Evolutionary conservation across 2,888 invertebrate genomes (phyloP).

Genomic region (Nymphalis c-album): DNA sequence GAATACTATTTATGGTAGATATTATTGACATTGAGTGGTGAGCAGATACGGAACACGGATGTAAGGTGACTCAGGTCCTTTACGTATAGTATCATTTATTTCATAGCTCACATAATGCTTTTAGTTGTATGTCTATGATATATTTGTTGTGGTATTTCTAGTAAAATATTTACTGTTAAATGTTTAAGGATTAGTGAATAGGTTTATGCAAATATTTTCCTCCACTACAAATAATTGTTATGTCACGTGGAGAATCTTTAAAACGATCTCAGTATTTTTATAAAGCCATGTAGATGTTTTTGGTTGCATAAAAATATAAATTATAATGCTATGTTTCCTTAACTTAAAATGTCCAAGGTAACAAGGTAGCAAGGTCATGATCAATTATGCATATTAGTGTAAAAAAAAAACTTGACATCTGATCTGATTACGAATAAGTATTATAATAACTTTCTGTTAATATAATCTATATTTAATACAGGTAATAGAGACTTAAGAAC

Average conservation of each 20-base stretch:
- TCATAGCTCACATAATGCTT: constrained; percentile 14
- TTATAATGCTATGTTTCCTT: background rate
- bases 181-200: too few relatives aligned
- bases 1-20: constrained; percentile 17
- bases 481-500: too few relatives aligned
- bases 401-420: background rate
- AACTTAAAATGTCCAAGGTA: constrained; percentile 1
- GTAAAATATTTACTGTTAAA: too few relatives aligned
- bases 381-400: background rate
- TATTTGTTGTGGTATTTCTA: background rate
- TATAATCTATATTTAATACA: too few relatives aligned
- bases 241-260: background rate
- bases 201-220: too few relatives aligned
- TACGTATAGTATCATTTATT: constrained; percentile 18
- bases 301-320: background rate
- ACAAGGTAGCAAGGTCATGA: background rate
- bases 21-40: constrained; percentile 37
- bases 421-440: too few relatives aligned
- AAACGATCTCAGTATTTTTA: background rate
- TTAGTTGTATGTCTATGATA: constrained; percentile 2
- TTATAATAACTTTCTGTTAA: too few relatives aligned
- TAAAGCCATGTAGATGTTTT: background rate
- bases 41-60: constrained; percentile 39
- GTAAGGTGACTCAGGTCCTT: constrained; percentile 46
- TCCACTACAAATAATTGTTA: too few relatives aligned